These are phyloP conservation scores for Toxotes chatareus DNA, from an alignment of 2,113 vertebrate genomes.

Conservation along the genomic window DNA sequence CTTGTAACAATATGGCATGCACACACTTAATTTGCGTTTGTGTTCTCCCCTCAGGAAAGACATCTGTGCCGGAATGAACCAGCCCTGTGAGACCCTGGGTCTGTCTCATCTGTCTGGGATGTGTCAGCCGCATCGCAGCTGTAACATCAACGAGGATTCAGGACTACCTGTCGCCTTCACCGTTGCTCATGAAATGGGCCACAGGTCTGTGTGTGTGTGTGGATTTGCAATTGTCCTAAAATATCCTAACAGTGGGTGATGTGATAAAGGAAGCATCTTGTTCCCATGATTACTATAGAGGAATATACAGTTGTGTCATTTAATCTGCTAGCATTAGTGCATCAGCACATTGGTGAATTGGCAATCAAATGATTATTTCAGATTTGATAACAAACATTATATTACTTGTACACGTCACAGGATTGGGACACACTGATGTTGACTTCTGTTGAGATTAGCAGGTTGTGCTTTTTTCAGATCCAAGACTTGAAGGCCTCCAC, in stretches of 20 bases:
- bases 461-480: background rate
- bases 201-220: slow-evolving; percentile 86
- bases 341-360: slow-evolving; percentile 4
- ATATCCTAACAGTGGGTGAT: slow-evolving; percentile 4
- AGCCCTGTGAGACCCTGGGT: slow-evolving; percentile 95
- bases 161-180: slow-evolving; percentile 97
- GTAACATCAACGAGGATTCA: slow-evolving; percentile 98
- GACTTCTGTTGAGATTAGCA: background rate
- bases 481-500: background rate
- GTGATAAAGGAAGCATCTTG: slow-evolving; percentile 27
- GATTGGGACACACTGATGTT: background rate
- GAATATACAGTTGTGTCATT: slow-evolving; percentile 9
- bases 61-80: slow-evolving; percentile 94
- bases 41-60: slow-evolving; percentile 88
- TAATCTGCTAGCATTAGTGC: slow-evolving; percentile 20
- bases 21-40: slow-evolving; percentile 1
- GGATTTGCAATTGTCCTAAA: background rate
- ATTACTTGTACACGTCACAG: background rate
- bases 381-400: background rate
- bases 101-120: slow-evolving; percentile 98
- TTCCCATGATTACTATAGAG: slow-evolving; percentile 23
- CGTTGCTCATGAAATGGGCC: slow-evolving; percentile 96
- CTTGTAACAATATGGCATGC: background rate
- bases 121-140: slow-evolving; percentile 96
- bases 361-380: background rate